These are phyloP conservation scores for Ibidorhyncha struthersii DNA, from an alignment of 2,113 vertebrate genomes.

Conservation along the genomic window DNA sequence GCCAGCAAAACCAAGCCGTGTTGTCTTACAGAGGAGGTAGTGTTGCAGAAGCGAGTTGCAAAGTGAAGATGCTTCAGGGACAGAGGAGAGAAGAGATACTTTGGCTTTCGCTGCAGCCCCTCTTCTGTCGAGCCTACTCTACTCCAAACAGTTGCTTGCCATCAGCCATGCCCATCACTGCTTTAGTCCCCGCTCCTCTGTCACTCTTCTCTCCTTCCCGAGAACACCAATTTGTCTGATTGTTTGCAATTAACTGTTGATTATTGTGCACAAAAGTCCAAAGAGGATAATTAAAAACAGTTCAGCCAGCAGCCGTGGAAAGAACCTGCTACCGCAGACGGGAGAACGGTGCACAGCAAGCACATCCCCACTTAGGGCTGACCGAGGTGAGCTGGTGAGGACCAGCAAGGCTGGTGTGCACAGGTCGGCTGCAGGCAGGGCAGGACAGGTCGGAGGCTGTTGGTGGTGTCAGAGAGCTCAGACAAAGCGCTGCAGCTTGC, in stretches of 20 bases:
- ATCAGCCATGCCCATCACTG: neutral
- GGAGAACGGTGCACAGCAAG: neutral
- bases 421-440: neutral
- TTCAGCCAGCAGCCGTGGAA: neutral
- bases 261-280: neutral
- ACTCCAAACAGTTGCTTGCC: neutral
- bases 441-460: neutral
- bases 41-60: neutral
- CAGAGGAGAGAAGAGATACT: neutral
- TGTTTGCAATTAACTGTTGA: slow-evolving; percentile 38
- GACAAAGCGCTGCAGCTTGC: neutral
- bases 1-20: neutral
- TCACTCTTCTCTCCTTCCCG: neutral
- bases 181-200: neutral
- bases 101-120: neutral
- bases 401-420: neutral
- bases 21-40: neutral
- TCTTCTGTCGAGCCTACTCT: neutral
- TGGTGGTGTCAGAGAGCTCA: neutral
- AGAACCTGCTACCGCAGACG: neutral
- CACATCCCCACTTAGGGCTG: fast-evolving
- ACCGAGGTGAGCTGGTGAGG: fast-evolving
- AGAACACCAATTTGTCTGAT: neutral
- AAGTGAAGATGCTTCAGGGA: neutral
- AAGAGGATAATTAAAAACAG: neutral